These are phyloP conservation scores for Athene cunicularia DNA, from an alignment of 2,113 vertebrate species.

Conservation along the genomic window DNA sequence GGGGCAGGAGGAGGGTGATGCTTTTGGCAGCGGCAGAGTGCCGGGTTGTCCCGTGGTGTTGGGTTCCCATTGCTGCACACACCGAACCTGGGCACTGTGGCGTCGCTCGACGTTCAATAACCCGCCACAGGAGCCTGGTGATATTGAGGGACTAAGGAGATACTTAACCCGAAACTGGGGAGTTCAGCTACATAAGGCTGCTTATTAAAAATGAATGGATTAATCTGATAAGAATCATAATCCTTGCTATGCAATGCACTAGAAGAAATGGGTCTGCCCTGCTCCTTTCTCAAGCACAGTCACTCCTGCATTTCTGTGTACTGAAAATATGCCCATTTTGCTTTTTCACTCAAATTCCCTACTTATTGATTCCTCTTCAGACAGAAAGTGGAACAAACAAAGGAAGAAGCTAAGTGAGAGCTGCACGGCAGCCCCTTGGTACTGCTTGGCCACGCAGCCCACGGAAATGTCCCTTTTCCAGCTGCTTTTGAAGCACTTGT, in stretches of 20 bases:
- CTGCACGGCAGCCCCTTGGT: not conserved
- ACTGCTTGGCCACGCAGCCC: not conserved
- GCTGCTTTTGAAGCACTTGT: not conserved
- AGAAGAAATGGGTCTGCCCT: not conserved
- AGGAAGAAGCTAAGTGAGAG: not conserved
- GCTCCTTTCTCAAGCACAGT: not conserved
- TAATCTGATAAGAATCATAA: not conserved
- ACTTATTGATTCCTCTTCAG: not conserved
- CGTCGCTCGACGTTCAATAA: accelerated
- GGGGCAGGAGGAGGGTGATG: accelerated
- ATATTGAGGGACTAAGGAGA: no score
- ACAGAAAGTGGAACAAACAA: not conserved
- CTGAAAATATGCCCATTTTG: not conserved
- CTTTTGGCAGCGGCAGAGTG: accelerated
- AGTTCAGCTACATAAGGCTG: not conserved
- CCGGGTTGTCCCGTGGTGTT: accelerated
- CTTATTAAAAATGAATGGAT: not conserved
- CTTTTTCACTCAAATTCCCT: not conserved
- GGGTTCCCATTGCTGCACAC: not conserved
- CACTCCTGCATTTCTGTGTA: not conserved
- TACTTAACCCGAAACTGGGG: not conserved
- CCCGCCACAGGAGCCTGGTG: not conserved
- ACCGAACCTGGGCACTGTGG: accelerated
- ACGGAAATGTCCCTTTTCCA: accelerated
- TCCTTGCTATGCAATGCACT: not conserved